Conservation (phyloP, 2,113 vertebrate species). For the Syngnathoides biaculeatus region DNA sequence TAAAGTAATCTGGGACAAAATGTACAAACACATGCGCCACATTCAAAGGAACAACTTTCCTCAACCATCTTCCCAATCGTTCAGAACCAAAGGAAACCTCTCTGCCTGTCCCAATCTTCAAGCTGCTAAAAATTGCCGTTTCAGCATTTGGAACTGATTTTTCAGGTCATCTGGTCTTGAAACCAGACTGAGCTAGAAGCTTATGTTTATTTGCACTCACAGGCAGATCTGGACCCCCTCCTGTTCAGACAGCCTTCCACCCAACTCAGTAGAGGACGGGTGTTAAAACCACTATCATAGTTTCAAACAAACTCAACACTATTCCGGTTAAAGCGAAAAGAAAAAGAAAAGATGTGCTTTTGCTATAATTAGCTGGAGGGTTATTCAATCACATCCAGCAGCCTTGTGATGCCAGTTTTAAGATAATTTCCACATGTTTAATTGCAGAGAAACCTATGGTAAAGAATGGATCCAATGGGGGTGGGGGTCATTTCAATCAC, state of each 20-base stretch:
- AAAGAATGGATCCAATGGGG: constrained; percentile 55
- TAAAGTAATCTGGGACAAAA: constrained; percentile 18
- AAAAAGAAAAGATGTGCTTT: not conserved
- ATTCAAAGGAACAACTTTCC: not conserved
- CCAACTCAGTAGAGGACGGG: not conserved
- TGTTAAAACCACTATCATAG: not conserved
- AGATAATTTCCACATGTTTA: constrained; percentile 67
- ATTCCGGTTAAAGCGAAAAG: not conserved
- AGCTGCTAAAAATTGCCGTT: constrained; percentile 23
- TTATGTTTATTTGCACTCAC: constrained; percentile 3
- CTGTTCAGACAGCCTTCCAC: not conserved
- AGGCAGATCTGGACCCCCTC: not conserved
- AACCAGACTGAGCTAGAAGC: constrained; percentile 1
- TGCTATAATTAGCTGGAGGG: not conserved
- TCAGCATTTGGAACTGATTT: constrained; percentile 30
- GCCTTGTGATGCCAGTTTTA: constrained; percentile 17
- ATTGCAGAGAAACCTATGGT: constrained; percentile 51
- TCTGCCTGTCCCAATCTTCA: constrained; percentile 5
- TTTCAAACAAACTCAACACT: not conserved
- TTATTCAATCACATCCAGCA: constrained; percentile 10
- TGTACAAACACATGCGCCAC: not conserved
- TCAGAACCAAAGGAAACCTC: not conserved
- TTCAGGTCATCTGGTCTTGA: not conserved
- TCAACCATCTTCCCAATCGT: not conserved
- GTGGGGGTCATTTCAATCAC: constrained; percentile 29